A percentile compares a stretch with the other conserved stretches of the same genome.
Evolutionary conservation across 35 echinoderm and acorn worm species (phyloP).

Genomic region (Patiria miniata): DNA sequence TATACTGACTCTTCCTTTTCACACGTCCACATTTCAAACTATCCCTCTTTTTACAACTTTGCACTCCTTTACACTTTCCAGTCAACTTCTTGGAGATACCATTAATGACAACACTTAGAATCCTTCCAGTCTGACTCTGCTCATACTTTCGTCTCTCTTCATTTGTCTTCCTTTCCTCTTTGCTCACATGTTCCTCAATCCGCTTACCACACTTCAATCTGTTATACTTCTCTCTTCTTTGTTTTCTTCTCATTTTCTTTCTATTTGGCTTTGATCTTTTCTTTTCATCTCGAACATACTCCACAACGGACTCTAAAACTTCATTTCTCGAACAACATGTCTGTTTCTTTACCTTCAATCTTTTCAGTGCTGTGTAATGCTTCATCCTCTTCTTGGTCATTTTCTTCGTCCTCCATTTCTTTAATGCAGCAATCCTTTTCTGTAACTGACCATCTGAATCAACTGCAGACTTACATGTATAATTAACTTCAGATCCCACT

Average conservation of each 20-base stretch:
- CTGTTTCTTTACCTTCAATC: too few relatives aligned
- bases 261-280: background rate
- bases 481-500: too few relatives aligned
- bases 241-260: background rate
- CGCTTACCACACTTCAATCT: background rate
- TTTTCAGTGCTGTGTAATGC: too few relatives aligned
- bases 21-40: background rate
- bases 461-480: too few relatives aligned
- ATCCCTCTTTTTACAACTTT: background rate
- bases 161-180: background rate
- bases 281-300: too few relatives aligned
- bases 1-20: background rate
- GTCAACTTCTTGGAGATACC: background rate
- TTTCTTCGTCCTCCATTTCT: too few relatives aligned
- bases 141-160: background rate
- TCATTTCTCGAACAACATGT: too few relatives aligned
- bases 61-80: background rate
- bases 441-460: too few relatives aligned
- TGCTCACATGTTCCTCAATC: background rate
- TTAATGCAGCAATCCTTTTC: too few relatives aligned
- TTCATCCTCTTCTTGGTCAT: too few relatives aligned
- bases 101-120: background rate
- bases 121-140: background rate
- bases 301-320: too few relatives aligned
- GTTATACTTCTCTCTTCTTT: background rate